Base-by-base conservation (phyloP, 2,888 invertebrate genomes). In the Pegoplata infirma region DNA sequence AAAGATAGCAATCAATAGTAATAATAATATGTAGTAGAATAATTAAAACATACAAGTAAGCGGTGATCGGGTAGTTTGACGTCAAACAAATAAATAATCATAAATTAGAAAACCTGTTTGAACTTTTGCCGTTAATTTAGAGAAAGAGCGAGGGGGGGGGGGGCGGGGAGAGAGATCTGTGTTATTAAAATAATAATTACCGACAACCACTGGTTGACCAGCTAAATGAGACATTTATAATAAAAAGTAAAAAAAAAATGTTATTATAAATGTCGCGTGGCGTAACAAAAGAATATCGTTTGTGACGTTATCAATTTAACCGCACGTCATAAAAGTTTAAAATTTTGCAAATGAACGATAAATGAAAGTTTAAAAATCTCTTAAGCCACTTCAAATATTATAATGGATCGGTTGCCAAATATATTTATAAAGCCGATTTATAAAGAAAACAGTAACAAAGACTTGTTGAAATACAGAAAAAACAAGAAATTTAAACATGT, bases 121-220 rank as follows among this genome's bases (percentile, higher is more conserved):
- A 79, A 79, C 75, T 79, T 75, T 75, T 79, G 49, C 71, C 75
- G 75, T 71, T 75, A 67, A 71, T 75, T 64, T n/a, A n/a, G n/a
- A n/a, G n/a, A n/a, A n/a, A n/a, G n/a, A n/a, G n/a, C n/a, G n/a
- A n/a, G n/a, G n/a, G n/a, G n/a, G n/a, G n/a, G n/a, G n/a, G n/a
- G n/a, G n/a, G n/a, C n/a, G n/a, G n/a, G n/a, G n/a, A n/a, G 19
- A n/a, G 16, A 49, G 61, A 49, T 55, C 47, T 64, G 58, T 58
- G 23, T 59, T 28, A 59, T 69, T 69, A 69, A 49, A 68, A 40
- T 8, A 19, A 74, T n/a, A n/a, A 40, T 28, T 56, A 64, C 1
- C 17, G 36, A 6, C 17, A 46, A n/a, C 8, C 47, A 64, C 23
- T 25, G 49, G 40, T n/a, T n/a, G n/a, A n/a, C n/a, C 36, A 0